Percentiles rank a stretch among this genome's conserved stretches.
Evolutionary conservation across 2,797 vertebrate genomes (phyloP).

Genomic region (Sarcoramphus papa): DNA sequence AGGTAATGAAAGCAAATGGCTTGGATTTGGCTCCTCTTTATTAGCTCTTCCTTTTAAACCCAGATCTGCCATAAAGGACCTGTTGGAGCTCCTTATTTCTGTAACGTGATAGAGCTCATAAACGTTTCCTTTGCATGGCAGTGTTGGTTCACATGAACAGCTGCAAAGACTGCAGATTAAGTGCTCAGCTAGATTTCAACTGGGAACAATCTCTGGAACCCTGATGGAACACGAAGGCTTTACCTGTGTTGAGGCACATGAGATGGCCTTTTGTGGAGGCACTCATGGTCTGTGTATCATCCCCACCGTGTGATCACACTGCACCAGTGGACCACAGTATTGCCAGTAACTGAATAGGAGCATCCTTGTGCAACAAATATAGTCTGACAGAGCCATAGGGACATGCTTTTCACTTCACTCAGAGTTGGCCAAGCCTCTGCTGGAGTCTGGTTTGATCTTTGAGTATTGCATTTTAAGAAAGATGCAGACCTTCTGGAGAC

Average conservation of each 20-base stretch:
- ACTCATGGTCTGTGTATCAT: too few relatives aligned
- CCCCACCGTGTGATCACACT: rapidly evolving
- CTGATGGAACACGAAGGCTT: background rate
- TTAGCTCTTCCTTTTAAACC: background rate
- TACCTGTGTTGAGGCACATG: background rate
- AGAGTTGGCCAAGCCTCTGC: background rate
- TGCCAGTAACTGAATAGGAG: background rate
- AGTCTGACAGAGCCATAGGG: background rate
- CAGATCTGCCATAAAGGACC: background rate
- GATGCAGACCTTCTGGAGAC: background rate
- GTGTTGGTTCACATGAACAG: background rate
- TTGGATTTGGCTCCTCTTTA: background rate
- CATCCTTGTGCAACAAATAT: background rate
- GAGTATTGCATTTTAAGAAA: background rate
- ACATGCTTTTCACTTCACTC: background rate
- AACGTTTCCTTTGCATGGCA: background rate
- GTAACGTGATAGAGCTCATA: background rate
- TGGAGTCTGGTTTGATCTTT: background rate
- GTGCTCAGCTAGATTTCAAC: background rate
- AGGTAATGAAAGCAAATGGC: background rate
- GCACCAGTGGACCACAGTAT: background rate
- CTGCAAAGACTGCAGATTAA: background rate
- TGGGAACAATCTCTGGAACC: background rate
- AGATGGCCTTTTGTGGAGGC: background rate
- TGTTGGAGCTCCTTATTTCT: background rate